These are phyloP conservation scores for Okamejei kenojei DNA, from an alignment of 2,797 vertebrate species.

Conservation along the genomic window DNA sequence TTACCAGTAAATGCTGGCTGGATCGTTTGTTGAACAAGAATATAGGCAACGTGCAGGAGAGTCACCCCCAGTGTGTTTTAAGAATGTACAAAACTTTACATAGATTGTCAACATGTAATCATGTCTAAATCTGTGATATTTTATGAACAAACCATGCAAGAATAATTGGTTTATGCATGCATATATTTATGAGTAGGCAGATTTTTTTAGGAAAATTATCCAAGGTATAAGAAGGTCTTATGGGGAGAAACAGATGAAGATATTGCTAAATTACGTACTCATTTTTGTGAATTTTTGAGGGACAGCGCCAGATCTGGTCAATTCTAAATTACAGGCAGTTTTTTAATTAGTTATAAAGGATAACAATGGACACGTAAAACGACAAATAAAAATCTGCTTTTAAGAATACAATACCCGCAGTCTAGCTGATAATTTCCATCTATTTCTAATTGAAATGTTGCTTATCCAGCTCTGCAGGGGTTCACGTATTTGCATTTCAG, in stretches of 20 bases:
- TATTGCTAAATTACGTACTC: not conserved
- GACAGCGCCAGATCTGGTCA: not conserved
- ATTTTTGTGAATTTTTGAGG: not conserved
- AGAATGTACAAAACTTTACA: not conserved
- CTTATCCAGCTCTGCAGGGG: not conserved
- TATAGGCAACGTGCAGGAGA: not conserved
- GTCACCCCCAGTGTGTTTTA: not conserved
- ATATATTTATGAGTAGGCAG: not conserved
- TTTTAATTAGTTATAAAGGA: not conserved
- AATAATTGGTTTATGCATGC: not conserved
- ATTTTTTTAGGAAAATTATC: not conserved
- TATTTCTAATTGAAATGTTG: conserved; percentile 2
- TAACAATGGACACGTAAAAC: not conserved
- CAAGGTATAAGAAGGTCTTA: not conserved
- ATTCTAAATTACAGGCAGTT: not conserved
- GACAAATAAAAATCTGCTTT: not conserved
- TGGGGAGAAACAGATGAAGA: not conserved
- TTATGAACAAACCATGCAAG: not conserved
- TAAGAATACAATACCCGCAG: not conserved
- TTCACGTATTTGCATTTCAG: not conserved
- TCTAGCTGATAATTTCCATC: not conserved
- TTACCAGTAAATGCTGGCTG: not conserved
- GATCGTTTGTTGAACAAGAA: not conserved
- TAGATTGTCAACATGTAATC: not conserved
- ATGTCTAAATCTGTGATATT: not conserved